phyloP scores from a whole-genome alignment of 2,888 invertebrate species.

The Euzetes globulus region DNA sequence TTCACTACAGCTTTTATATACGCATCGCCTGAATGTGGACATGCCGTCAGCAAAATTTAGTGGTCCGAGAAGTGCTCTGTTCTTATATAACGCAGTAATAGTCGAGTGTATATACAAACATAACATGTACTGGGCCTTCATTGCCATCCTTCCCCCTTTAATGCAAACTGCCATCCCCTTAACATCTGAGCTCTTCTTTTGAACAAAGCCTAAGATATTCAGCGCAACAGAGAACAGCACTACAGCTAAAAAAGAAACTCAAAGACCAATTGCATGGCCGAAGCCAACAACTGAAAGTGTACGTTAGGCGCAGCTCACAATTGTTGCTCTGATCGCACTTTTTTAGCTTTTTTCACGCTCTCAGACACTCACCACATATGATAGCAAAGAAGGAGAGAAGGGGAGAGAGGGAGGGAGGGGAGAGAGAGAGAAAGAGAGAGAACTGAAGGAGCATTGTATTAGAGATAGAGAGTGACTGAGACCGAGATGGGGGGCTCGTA shows the following conservation, averaged over 20 bases:
- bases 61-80: slow-evolving; percentile 29
- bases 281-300: slow-evolving; percentile 8
- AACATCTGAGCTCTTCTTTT: slow-evolving; percentile 29
- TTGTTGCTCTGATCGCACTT: slow-evolving; percentile 30
- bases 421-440: slow-evolving; percentile 22
- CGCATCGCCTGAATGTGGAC: slow-evolving; percentile 9
- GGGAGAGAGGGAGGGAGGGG: slow-evolving; percentile 19
- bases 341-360: slow-evolving; percentile 22
- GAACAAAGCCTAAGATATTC: slow-evolving; percentile 13
- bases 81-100: slow-evolving; percentile 1
- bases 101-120: slow-evolving; percentile 26
- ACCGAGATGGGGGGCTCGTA: slow-evolving; percentile 3
- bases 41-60: slow-evolving; percentile 27
- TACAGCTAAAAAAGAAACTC: slow-evolving; percentile 16
- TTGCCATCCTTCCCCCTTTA: slow-evolving; percentile 26
- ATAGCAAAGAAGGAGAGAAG: background rate
- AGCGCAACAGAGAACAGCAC: slow-evolving; percentile 13
- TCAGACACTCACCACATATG: slow-evolving; percentile 2
- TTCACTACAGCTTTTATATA: slow-evolving; percentile 19
- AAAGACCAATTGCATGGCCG: slow-evolving; percentile 23
- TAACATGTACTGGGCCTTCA: slow-evolving; percentile 22
- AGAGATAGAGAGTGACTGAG: slow-evolving; percentile 5
- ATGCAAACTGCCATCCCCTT: slow-evolving; percentile 28
- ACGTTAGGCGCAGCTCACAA: slow-evolving; percentile 25
- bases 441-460: background rate